Evolutionary conservation across 2,888 invertebrate species (phyloP).

Genomic region (Psococerastis gibbosa): DNA sequence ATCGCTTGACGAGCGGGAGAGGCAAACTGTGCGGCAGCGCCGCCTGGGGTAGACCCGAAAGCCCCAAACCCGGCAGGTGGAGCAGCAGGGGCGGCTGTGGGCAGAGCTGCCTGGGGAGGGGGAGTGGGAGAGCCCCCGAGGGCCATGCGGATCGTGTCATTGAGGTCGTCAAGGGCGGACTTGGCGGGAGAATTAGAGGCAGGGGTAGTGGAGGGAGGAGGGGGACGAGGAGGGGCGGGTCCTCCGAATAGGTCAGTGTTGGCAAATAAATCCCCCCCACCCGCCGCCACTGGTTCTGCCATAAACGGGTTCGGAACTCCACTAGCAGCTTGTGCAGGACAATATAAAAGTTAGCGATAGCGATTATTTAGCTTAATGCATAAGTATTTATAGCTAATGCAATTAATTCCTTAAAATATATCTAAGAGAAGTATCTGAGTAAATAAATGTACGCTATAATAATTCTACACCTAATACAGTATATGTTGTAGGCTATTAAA

Average conservation of each 20-base stretch:
- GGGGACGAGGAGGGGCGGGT: conserved; percentile 19
- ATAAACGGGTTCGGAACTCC: conserved; percentile 27
- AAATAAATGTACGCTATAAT: no score
- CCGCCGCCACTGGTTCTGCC: conserved; percentile 46
- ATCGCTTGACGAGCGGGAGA: conserved; percentile 15
- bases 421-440: no score
- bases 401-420: no score
- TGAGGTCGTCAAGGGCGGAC: conserved; percentile 47
- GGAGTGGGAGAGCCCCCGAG: conserved; percentile 37
- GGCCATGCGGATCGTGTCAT: conserved; percentile 46
- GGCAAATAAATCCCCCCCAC: conserved; percentile 25
- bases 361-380: no score
- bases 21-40: conserved; percentile 16
- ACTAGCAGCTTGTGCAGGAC: conserved; percentile 34
- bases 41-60: conserved; percentile 12
- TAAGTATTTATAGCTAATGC: no score
- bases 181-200: conserved; percentile 29
- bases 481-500: no score
- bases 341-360: no score
- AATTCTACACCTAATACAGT: no score
- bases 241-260: conserved; percentile 16
- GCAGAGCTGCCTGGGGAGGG: background rate
- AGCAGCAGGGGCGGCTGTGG: conserved; percentile 6
- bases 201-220: conserved; percentile 14
- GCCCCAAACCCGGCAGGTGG: background rate